Evolutionary conservation across 1,140 invertebrate species (phyloP), one percentile per base, ranked within the genome.

Genomic region (Aricia agestis): DNA sequence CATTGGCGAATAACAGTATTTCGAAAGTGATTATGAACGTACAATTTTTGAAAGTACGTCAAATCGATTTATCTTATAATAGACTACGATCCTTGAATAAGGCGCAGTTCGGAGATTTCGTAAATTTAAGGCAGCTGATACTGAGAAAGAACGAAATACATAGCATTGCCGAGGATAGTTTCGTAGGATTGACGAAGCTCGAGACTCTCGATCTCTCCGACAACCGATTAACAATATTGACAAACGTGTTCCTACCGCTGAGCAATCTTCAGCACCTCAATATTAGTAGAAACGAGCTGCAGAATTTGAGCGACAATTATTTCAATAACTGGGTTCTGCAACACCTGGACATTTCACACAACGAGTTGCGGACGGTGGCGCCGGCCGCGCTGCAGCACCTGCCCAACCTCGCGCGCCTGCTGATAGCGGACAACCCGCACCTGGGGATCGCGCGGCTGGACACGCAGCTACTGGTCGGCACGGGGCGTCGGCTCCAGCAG

Each of bases 281-380:
- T 81, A 89, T 97, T 59, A 94, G 95, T 71, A 93, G 93, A 41
- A 97, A 97, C 84, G 92, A 92, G 36, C 85, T 97, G 61, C 89
- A 93, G 79, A 96, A 96, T 78, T 93, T 94, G 71, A 94, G 93
- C 52, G 92, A 96, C 36, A 87, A 92, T 52, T 87, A 91, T 75
- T 90, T 90, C 32, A 89, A 90, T 75, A 90, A 90, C 72, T 90
- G 87, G 85, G 90, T 93, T 73, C 87, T 98, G 31, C 94, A 96
- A 78, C 95, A 97, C 78, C 90, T 98, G 63, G 96, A 98, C 76
- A 92, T 98, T 6, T 96, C 96, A 13, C 92, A 95, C 72, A 98
- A 98, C 89, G 93, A 93, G 45, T 92, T 98, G 57, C 91, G 93
- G 15, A 93, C 93, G 68, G 93, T 97, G 9, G 94, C 94, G 9